These are phyloP conservation scores for Drosophila koepferae DNA, from an alignment of 2,888 invertebrate species.

Conservation along the genomic window DNA sequence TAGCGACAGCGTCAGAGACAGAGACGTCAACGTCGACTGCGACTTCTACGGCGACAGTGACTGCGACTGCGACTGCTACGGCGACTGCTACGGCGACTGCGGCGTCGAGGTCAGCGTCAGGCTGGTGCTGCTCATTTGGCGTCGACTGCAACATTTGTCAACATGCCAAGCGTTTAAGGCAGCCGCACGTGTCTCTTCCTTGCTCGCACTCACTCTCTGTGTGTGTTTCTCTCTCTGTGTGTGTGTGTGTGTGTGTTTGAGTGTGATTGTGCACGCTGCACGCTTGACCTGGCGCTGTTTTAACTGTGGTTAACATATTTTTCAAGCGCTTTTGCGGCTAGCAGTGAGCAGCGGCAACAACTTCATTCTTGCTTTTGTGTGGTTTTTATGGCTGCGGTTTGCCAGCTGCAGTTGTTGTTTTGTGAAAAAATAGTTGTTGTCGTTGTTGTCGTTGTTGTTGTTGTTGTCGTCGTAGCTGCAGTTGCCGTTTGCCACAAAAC, in stretches of 20 bases:
- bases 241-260: slow-evolving; percentile 18
- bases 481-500: slow-evolving; percentile 65
- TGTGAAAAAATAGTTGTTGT: slow-evolving; percentile 27
- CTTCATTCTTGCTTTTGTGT: slow-evolving; percentile 81
- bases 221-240: slow-evolving; percentile 30
- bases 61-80: slow-evolving; percentile 14
- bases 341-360: slow-evolving; percentile 75
- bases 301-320: slow-evolving; percentile 80
- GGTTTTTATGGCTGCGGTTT: slow-evolving; percentile 79
- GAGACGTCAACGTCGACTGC: slow-evolving; percentile 12
- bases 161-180: slow-evolving; percentile 77
- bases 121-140: slow-evolving; percentile 71
- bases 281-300: slow-evolving; percentile 80
- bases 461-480: slow-evolving; percentile 30
- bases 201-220: slow-evolving; percentile 19
- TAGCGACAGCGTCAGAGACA: slow-evolving; percentile 15
- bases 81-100: slow-evolving; percentile 6
- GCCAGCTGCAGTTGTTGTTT: slow-evolving; percentile 58
- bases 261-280: slow-evolving; percentile 48
- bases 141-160: slow-evolving; percentile 79
- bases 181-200: slow-evolving; percentile 45
- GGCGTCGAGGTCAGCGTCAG: slow-evolving; percentile 65
- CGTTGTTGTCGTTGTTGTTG: slow-evolving; percentile 22
- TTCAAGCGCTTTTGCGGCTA: slow-evolving; percentile 80
- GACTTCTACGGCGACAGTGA: slow-evolving; percentile 13